phyloP scores from a whole-genome alignment of 2,888 invertebrate species.

The Tetranychus piercei region DNA sequence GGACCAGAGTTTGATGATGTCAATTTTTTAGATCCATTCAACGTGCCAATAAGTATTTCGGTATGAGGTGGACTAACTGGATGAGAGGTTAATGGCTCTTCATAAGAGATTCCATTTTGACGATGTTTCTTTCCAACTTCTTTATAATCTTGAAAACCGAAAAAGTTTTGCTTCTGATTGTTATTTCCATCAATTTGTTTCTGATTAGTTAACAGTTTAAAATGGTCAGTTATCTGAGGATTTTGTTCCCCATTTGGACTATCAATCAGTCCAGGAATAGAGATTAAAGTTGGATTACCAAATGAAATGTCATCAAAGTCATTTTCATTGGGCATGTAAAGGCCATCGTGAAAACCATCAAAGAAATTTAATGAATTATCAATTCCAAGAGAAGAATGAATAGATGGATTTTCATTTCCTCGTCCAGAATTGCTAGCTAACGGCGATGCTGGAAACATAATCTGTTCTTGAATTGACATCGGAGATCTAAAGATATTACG shows the following conservation, averaged over 20 bases:
- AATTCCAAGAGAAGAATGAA: not conserved
- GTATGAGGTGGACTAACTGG: not conserved
- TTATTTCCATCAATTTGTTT: not conserved
- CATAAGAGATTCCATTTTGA: not conserved
- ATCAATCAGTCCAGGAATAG: not conserved
- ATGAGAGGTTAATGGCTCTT: not conserved
- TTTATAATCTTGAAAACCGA: not conserved
- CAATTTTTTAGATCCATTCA: not conserved
- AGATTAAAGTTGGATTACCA: not conserved
- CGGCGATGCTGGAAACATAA: not conserved
- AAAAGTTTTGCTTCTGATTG: not conserved
- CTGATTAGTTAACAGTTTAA: not conserved
- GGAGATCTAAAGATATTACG: not conserved
- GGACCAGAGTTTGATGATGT: not conserved
- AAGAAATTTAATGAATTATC: not conserved
- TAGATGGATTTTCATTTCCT: not conserved
- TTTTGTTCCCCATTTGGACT: not conserved
- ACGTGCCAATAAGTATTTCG: not conserved
- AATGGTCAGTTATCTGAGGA: not conserved
- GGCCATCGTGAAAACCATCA: not conserved
- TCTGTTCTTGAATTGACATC: not conserved
- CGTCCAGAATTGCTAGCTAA: not conserved
- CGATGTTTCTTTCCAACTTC: not conserved
- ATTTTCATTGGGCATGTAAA: not conserved
- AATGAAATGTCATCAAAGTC: not conserved